Evolutionary conservation across 2,797 vertebrate species (phyloP).

Genomic region (Microtus agrestis): DNA sequence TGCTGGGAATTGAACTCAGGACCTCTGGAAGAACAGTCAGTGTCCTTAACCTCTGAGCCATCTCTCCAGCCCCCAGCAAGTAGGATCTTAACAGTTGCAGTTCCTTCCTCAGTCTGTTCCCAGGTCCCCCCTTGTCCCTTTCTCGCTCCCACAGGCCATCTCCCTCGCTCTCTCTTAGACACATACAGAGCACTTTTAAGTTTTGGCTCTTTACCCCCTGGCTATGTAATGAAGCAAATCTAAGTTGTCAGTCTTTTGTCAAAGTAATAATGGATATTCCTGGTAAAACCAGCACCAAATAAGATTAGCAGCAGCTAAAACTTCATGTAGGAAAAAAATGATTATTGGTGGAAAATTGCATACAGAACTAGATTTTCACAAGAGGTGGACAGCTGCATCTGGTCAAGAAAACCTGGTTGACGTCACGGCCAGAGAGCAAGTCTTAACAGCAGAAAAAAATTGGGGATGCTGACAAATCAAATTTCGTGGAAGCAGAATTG

Average conservation of each 20-base stretch:
- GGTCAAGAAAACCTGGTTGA: constrained; percentile 25
- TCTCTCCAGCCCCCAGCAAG: too few species aligned
- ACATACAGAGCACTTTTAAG: not conserved
- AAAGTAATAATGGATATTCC: constrained; percentile 12
- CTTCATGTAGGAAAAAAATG: not conserved
- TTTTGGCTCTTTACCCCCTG: too few species aligned
- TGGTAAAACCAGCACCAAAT: constrained; percentile 50
- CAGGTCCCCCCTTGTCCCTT: constrained; percentile 22
- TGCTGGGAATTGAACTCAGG: too few species aligned
- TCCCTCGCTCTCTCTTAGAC: constrained; percentile 28
- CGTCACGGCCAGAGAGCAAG: not conserved
- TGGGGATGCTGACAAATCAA: not conserved
- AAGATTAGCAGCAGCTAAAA: not conserved
- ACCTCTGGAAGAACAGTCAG: too few species aligned
- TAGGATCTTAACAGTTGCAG: constrained; percentile 11
- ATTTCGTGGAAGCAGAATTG: constrained; percentile 33
- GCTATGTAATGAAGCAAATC: constrained; percentile 37
- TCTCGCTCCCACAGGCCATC: constrained; percentile 46
- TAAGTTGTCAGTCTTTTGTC: constrained; percentile 54
- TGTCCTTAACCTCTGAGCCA: too few species aligned
- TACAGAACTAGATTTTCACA: not conserved
- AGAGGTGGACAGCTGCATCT: not conserved
- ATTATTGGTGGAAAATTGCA: not conserved
- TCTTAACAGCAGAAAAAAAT: not conserved
- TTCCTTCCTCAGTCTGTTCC: constrained; percentile 21